Conservation (phyloP, 2,888 invertebrate species). For the Homarus gammarus region DNA sequence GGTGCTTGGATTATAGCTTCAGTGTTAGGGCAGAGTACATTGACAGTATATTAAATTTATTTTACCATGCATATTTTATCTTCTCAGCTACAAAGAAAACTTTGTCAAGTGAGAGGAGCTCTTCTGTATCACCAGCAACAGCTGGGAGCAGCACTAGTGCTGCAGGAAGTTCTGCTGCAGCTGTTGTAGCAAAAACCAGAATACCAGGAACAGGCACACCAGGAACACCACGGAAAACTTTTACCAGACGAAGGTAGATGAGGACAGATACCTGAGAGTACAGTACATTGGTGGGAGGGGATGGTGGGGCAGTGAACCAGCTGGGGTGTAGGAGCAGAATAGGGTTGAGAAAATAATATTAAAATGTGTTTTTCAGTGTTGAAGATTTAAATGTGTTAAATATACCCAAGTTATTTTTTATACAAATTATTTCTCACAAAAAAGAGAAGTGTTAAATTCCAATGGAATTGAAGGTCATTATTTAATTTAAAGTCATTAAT, state of each 20-base stretch:
- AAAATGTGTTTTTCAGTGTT: background rate
- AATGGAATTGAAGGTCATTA: slow-evolving; percentile 3
- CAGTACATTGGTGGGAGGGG: background rate
- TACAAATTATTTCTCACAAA: slow-evolving; percentile 1
- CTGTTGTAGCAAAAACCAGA: background rate
- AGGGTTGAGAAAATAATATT: background rate
- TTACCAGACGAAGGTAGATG: background rate
- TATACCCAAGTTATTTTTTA: slow-evolving; percentile 14
- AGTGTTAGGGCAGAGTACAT: no score
- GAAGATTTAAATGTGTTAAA: background rate
- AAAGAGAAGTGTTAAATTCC: background rate
- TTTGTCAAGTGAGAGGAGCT: background rate
- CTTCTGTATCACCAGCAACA: background rate
- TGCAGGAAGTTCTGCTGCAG: background rate
- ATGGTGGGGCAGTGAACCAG: background rate
- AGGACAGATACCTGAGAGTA: background rate
- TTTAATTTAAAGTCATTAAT: background rate
- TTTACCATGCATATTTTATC: background rate
- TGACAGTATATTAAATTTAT: no score
- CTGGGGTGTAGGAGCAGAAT: background rate
- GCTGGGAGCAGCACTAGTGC: background rate
- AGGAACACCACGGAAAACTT: background rate
- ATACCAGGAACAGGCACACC: slow-evolving; percentile 7
- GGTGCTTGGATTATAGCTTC: no score
- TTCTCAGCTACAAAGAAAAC: background rate